Evolutionary conservation across 37 sponge, comb jelly and placozoan species (phyloP).

Genomic region (Mnemiopsis leidyi): DNA sequence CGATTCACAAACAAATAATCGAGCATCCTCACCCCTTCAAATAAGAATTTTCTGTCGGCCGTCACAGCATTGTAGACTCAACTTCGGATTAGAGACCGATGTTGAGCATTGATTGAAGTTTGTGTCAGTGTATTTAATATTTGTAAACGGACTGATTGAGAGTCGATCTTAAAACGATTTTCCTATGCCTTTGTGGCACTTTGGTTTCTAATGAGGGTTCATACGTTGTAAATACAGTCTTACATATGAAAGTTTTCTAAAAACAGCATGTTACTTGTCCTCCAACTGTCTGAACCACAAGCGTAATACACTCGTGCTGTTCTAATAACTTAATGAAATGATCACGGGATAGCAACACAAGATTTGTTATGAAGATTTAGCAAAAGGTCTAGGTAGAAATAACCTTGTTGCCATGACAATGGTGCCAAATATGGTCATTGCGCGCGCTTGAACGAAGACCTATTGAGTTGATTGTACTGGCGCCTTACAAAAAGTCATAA

Average conservation of each 20-base stretch:
- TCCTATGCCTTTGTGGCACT: background rate
- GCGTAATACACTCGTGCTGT: background rate
- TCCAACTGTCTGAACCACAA: background rate
- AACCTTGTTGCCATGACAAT: background rate
- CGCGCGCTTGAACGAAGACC: background rate
- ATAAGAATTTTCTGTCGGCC: background rate
- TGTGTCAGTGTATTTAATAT: background rate
- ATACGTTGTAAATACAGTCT: background rate
- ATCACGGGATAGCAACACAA: no score
- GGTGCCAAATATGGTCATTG: constrained; percentile 36
- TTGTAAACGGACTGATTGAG: background rate
- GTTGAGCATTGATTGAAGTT: background rate
- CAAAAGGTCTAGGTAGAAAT: background rate
- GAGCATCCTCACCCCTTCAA: constrained; percentile 63
- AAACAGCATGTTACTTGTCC: background rate
- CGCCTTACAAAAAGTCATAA: background rate
- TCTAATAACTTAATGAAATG: background rate
- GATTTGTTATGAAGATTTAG: background rate
- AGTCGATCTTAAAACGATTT: background rate
- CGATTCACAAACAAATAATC: background rate
- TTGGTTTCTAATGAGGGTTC: background rate
- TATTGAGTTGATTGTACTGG: background rate
- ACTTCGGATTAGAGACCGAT: background rate
- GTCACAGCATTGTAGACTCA: background rate
- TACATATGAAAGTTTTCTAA: background rate